These are phyloP conservation scores for Cuculus canorus DNA, from an alignment of 2,797 vertebrate species.

Conservation along the genomic window DNA sequence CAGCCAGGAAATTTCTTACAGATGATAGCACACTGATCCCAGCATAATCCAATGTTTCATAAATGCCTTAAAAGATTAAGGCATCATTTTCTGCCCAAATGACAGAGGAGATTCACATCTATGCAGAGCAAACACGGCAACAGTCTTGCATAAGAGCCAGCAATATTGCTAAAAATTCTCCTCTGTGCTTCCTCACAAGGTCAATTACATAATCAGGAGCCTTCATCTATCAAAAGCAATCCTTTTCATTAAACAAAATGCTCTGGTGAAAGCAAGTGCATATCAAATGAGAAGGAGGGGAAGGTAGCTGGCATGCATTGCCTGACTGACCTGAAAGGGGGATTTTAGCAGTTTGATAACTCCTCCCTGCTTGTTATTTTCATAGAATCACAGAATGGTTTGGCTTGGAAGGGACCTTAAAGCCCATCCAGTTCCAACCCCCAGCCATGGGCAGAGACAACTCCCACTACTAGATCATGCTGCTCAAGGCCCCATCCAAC, in stretches of 20 bases:
- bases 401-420: too few species aligned
- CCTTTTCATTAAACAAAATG: constrained; percentile 24
- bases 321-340: not conserved
- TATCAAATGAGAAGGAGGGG: not conserved
- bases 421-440: too few species aligned
- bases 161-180: constrained; percentile 37
- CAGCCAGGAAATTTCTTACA: constrained; percentile 60
- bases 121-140: constrained; percentile 53
- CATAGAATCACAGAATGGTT: too few species aligned
- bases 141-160: constrained; percentile 48
- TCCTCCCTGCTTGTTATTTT: not conserved
- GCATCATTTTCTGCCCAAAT: constrained; percentile 51
- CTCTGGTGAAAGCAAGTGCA: not conserved
- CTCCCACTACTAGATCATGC: too few species aligned
- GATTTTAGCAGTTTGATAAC: not conserved
- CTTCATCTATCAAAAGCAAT: constrained; percentile 43
- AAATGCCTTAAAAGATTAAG: constrained; percentile 70
- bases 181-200: constrained; percentile 39
- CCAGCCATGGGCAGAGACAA: too few species aligned
- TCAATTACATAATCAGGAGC: constrained; percentile 59
- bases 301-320: not conserved
- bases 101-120: constrained; percentile 52
- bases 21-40: constrained; percentile 57
- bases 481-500: too few species aligned
- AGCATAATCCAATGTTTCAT: constrained; percentile 63